Evolutionary conservation across 2,888 invertebrate species (phyloP).

Genomic region (Protophormia terraenovae): DNA sequence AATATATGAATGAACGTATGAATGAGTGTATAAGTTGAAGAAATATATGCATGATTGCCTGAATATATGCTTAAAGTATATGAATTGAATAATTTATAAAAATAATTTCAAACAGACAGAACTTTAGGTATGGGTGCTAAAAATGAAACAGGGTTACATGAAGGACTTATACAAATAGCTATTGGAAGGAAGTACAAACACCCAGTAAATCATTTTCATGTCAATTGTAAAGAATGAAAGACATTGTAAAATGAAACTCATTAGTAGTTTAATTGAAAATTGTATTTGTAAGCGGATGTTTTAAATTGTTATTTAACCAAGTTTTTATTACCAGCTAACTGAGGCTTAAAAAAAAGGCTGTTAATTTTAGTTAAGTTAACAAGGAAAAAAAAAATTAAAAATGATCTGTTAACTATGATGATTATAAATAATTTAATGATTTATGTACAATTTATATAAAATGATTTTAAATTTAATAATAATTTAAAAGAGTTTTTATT

Average conservation of each 20-base stretch:
- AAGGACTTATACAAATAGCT: constrained; percentile 18
- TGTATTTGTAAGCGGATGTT: neutral
- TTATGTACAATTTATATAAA: too few relatives aligned
- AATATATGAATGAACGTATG: constrained; percentile 29
- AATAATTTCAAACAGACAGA: neutral
- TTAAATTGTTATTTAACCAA: neutral
- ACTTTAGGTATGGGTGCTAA: neutral
- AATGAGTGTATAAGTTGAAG: neutral
- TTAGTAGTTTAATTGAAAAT: constrained; percentile 13
- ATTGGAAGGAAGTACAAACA: neutral
- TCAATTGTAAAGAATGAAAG: neutral
- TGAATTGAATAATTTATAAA: constrained; percentile 56
- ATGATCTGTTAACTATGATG: neutral
- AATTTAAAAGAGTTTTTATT: too few relatives aligned
- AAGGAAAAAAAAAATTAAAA: neutral
- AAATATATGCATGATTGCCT: neutral
- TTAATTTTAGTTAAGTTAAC: neutral
- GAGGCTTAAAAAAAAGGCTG: neutral
- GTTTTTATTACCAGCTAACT: neutral
- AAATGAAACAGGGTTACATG: constrained; percentile 37
- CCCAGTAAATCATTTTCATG: constrained; percentile 26
- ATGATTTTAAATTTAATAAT: too few relatives aligned
- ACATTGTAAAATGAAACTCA: neutral
- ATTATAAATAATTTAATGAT: neutral
- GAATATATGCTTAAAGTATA: constrained; percentile 27